Percentiles rank a stretch among this genome's conserved stretches.
phyloP scores from a whole-genome alignment of 53 echinoderm and acorn worm genomes.

The Apostichopus leukothele region DNA sequence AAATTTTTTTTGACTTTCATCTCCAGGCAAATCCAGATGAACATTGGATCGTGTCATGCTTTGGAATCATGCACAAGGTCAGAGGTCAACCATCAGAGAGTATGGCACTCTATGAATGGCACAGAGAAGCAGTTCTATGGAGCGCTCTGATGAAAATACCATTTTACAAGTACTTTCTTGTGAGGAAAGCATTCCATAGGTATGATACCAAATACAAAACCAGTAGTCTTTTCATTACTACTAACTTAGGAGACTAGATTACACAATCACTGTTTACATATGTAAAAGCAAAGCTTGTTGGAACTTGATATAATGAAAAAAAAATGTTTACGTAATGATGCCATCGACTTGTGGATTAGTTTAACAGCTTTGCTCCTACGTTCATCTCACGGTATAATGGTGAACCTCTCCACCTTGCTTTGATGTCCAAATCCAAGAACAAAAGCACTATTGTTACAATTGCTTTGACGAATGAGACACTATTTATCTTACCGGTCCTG shows the following conservation, averaged over 20 bases:
- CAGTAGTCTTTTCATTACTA: too few species aligned
- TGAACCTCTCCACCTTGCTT: too few species aligned
- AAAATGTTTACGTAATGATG: not conserved
- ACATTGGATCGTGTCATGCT: constrained; percentile 99
- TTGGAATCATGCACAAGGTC: constrained; percentile 97
- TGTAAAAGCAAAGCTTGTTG: too few species aligned
- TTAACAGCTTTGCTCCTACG: too few species aligned
- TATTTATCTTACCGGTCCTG: too few species aligned
- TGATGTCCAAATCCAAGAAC: too few species aligned
- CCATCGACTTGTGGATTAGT: too few species aligned
- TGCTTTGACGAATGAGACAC: too few species aligned
- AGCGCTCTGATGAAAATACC: constrained; percentile 85
- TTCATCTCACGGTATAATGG: too few species aligned
- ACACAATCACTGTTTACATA: too few species aligned
- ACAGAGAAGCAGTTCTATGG: constrained; percentile 92
- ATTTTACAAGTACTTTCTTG: constrained; percentile 90
- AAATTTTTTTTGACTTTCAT: not conserved
- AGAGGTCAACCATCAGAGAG: constrained; percentile 84
- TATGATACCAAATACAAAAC: constrained; percentile 18
- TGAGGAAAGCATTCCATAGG: constrained; percentile 87
- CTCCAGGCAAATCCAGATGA: constrained; percentile 81
- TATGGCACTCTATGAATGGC: constrained; percentile 95
- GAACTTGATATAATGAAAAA: not conserved
- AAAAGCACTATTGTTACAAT: too few species aligned
- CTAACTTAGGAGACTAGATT: too few species aligned